Conservation (phyloP, 2,888 invertebrate species). For the Enchytraeus crypticus region DNA sequence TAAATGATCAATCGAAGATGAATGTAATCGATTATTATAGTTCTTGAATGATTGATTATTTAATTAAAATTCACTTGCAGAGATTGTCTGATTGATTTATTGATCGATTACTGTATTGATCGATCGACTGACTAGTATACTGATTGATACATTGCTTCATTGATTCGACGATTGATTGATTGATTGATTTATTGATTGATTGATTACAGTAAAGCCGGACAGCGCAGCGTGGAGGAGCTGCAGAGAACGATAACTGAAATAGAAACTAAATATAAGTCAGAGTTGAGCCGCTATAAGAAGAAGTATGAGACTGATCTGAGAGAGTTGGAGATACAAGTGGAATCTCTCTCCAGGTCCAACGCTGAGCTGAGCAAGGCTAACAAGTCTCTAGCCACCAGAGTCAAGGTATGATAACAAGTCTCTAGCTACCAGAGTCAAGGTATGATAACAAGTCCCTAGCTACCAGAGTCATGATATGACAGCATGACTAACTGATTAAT, state of each 20-base stretch:
- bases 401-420: slow-evolving; percentile 73
- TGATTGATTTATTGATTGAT: too few relatives aligned
- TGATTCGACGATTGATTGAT: too few relatives aligned
- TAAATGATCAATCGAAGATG: too few relatives aligned
- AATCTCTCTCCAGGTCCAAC: slow-evolving; percentile 29
- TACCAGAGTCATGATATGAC: slow-evolving; percentile 68
- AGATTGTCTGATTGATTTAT: too few relatives aligned
- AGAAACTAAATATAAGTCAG: slow-evolving; percentile 48
- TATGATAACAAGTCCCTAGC: slow-evolving; percentile 80
- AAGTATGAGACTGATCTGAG: slow-evolving; percentile 48
- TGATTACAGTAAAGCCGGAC: slow-evolving; percentile 42
- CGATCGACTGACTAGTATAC: too few relatives aligned
- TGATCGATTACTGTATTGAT: too few relatives aligned
- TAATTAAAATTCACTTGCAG: too few relatives aligned
- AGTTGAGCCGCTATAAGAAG: slow-evolving; percentile 47
- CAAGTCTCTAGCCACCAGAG: slow-evolving; percentile 89
- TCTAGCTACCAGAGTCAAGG: slow-evolving; percentile 80
- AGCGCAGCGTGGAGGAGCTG: slow-evolving; percentile 47
- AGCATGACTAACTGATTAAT: too few relatives aligned
- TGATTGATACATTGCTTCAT: too few relatives aligned
- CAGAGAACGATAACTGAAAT: slow-evolving; percentile 48
- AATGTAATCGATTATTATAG: too few relatives aligned
- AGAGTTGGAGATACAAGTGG: slow-evolving; percentile 41
- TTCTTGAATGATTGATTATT: too few relatives aligned
- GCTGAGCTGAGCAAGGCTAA: slow-evolving; percentile 80